Conservation (phyloP, 2,888 invertebrate genomes). For the Oasisia sp. region DNA sequence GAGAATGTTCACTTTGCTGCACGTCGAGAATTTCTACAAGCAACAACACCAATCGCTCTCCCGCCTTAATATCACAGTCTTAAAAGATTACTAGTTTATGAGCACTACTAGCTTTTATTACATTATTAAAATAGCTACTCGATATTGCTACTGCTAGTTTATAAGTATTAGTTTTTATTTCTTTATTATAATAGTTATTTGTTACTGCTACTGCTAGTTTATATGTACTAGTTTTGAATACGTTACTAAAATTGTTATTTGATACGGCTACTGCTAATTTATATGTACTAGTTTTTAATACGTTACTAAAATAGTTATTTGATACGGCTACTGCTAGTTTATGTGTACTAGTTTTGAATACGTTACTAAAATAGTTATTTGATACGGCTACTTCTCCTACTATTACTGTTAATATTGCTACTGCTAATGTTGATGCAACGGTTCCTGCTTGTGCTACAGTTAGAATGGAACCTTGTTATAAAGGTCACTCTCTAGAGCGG, state of each 20-base stretch:
- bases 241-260: no score
- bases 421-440: neutral
- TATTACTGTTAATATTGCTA: neutral
- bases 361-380: neutral
- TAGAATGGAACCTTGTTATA: neutral
- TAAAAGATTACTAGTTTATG: neutral
- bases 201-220: neutral
- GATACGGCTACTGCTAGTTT: neutral
- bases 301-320: neutral
- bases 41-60: neutral
- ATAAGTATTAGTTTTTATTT: no score
- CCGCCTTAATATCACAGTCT: neutral
- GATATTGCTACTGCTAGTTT: neutral
- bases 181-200: no score
- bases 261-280: neutral
- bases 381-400: neutral
- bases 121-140: neutral
- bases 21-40: constrained; percentile 86
- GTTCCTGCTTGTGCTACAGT: neutral
- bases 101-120: neutral
- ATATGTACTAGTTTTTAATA: neutral
- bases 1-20: constrained; percentile 88
- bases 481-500: no score
- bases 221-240: no score
- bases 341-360: no score